Conservation (phyloP, 2,113 vertebrate genomes). For the Telmatochromis sp. region DNA sequence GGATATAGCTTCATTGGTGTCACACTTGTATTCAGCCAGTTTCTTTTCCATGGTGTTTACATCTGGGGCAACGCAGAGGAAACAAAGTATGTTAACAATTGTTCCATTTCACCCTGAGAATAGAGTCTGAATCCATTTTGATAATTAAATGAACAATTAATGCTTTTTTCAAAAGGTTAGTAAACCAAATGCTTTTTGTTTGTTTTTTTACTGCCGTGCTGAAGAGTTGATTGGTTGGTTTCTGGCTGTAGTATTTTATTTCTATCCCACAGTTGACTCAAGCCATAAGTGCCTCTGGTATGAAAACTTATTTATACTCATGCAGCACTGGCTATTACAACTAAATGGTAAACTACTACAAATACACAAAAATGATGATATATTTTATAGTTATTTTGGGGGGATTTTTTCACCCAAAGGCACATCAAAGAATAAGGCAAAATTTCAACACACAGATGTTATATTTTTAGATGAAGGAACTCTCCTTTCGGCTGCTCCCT, state of each 20-base stretch:
- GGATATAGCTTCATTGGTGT: conserved; percentile 94
- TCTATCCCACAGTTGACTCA: background rate
- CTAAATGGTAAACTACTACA: background rate
- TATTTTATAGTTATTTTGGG: background rate
- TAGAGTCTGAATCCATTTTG: background rate
- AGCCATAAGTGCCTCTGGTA: background rate
- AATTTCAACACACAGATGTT: background rate
- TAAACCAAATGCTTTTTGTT: background rate
- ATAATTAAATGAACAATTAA: background rate
- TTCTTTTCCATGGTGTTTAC: conserved; percentile 93
- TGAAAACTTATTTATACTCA: background rate
- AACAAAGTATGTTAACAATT: background rate
- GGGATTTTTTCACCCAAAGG: fast-evolving
- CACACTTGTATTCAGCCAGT: conserved; percentile 94
- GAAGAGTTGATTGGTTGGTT: background rate
- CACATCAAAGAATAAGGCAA: background rate
- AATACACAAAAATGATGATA: background rate
- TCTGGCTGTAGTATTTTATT: background rate
- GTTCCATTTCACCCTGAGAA: background rate
- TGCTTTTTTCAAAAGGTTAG: background rate
- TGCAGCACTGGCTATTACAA: background rate
- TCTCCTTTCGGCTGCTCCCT: background rate
- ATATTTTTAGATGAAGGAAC: background rate
- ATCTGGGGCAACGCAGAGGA: conserved; percentile 51
- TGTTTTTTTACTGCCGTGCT: background rate